Evolutionary conservation across 2,797 vertebrate species (phyloP).

Genomic region (Darevskia mixta): DNA sequence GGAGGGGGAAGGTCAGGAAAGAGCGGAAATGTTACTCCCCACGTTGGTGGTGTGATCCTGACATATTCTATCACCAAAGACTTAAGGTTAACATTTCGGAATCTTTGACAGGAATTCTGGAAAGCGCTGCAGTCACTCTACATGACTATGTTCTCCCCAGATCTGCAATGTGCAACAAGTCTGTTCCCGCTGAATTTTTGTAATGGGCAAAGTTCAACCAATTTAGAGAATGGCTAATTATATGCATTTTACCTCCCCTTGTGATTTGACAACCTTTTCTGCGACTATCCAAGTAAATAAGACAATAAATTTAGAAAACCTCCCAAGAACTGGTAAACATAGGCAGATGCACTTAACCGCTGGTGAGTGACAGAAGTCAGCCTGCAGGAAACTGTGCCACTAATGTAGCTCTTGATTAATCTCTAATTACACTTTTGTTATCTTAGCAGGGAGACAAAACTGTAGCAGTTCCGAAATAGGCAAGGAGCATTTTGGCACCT

Average conservation of each 20-base stretch:
- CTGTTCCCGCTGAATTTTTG: constrained; percentile 29
- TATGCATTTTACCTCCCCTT: constrained; percentile 71
- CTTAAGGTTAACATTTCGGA: not conserved
- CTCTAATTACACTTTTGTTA: constrained; percentile 93
- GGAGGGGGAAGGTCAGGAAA: no score
- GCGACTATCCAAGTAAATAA: constrained; percentile 78
- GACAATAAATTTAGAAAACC: constrained; percentile 84
- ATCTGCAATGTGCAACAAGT: not conserved
- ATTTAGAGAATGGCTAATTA: constrained; percentile 68
- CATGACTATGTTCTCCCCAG: not conserved
- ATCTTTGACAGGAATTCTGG: not conserved
- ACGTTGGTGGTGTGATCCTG: no score
- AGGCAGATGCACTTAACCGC: constrained; percentile 84
- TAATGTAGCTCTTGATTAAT: constrained; percentile 91
- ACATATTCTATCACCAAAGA: not conserved
- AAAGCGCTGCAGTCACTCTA: not conserved
- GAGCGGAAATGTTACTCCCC: no score
- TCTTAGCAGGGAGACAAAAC: constrained; percentile 90
- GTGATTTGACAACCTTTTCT: constrained; percentile 73
- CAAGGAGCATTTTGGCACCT: constrained; percentile 88
- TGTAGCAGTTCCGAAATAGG: constrained; percentile 89
- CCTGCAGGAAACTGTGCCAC: constrained; percentile 80
- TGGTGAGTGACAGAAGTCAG: constrained; percentile 84
- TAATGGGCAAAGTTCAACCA: constrained; percentile 59
- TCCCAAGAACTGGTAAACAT: constrained; percentile 82